Conservation (phyloP, 2,113 vertebrate species). For the Trematomus loennbergii region DNA sequence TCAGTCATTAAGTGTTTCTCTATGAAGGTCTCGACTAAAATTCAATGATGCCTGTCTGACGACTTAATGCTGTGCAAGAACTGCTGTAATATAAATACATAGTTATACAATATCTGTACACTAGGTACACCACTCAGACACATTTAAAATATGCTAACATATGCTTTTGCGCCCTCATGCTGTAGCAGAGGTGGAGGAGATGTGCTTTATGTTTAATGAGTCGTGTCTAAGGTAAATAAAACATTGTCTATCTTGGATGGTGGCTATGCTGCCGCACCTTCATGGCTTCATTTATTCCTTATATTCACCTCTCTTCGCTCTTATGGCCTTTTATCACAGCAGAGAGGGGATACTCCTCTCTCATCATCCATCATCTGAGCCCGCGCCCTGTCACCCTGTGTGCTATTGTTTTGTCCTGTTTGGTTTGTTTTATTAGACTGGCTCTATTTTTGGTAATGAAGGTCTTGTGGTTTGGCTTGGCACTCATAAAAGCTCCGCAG, state of each 20-base stretch:
- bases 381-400: conserved; percentile 64
- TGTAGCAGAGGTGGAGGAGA: conserved; percentile 35
- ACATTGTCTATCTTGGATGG: conserved; percentile 60
- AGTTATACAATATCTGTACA: background rate
- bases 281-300: conserved; percentile 76
- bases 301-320: conserved; percentile 66
- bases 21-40: background rate
- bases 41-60: background rate
- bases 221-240: conserved; percentile 74
- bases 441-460: conserved; percentile 64
- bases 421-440: conserved; percentile 53
- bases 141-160: conserved; percentile 38
- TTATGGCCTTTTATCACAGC: conserved; percentile 59
- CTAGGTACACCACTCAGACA: background rate
- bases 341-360: conserved; percentile 59
- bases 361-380: conserved; percentile 75
- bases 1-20: background rate
- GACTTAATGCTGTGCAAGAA: background rate
- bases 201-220: conserved; percentile 63
- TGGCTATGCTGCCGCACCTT: conserved; percentile 58
- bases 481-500: conserved; percentile 42
- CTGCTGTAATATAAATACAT: background rate
- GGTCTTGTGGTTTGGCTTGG: conserved; percentile 53
- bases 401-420: conserved; percentile 67
- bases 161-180: conserved; percentile 9